These are phyloP conservation scores for Salmo trutta DNA, from an alignment of 2,797 vertebrate genomes.

Conservation along the genomic window DNA sequence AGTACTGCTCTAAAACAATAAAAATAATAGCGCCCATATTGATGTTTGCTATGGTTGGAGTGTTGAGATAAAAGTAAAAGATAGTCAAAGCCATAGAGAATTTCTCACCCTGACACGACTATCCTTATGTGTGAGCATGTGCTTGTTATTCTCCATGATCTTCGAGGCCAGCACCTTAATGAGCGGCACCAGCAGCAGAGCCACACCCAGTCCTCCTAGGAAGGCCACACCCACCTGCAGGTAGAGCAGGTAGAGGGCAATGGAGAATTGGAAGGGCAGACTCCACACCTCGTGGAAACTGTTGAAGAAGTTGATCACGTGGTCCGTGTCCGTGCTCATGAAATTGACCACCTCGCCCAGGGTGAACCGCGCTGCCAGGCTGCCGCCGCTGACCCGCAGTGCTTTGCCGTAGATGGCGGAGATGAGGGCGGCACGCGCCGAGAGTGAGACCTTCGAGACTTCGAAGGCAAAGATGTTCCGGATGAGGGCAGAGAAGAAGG, in stretches of 20 bases:
- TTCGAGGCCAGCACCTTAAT: slow-evolving; percentile 88
- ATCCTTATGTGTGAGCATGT: slow-evolving; percentile 90
- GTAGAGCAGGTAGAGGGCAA: slow-evolving; percentile 91
- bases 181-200: slow-evolving; percentile 87
- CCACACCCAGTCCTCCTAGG: slow-evolving; percentile 84
- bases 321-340: slow-evolving; percentile 88
- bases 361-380: slow-evolving; percentile 72
- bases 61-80: too few species aligned
- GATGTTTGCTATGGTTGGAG: too few species aligned
- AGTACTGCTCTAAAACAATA: too few species aligned
- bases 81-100: neutral
- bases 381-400: slow-evolving; percentile 76
- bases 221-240: slow-evolving; percentile 91
- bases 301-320: slow-evolving; percentile 87
- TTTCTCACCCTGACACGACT: slow-evolving; percentile 87
- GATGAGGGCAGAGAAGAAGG: slow-evolving; percentile 80
- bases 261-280: slow-evolving; percentile 82
- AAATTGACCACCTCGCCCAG: slow-evolving; percentile 90
- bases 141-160: slow-evolving; percentile 85
- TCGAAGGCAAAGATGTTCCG: slow-evolving; percentile 85
- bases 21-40: too few species aligned
- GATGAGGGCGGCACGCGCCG: slow-evolving; percentile 80
- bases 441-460: slow-evolving; percentile 81
- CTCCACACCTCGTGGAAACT: slow-evolving; percentile 96
- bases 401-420: slow-evolving; percentile 86